These are phyloP conservation scores for Arizona elegans DNA, from an alignment of 2,113 vertebrate species.

Conservation along the genomic window DNA sequence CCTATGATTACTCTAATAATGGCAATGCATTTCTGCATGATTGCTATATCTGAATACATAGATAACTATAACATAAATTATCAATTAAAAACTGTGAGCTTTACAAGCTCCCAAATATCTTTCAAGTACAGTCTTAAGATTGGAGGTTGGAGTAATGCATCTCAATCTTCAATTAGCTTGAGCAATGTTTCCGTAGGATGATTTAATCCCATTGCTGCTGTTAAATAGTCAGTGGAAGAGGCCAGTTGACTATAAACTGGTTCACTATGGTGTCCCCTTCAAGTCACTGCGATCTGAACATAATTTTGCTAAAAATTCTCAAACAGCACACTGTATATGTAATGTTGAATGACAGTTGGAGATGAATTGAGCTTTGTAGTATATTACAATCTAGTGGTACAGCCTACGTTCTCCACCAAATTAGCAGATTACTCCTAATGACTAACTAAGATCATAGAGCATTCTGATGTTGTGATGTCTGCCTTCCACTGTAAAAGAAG, in stretches of 20 bases:
- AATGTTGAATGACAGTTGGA: not conserved
- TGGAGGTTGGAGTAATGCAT: not conserved
- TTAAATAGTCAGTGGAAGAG: not conserved
- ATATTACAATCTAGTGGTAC: not conserved
- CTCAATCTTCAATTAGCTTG: not conserved
- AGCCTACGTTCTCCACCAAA: not conserved
- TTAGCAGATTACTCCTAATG: not conserved
- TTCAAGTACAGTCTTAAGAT: not conserved
- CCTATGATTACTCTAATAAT: not conserved
- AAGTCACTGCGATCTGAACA: not conserved
- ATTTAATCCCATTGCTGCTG: not conserved
- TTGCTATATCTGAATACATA: not conserved
- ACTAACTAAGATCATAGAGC: not conserved
- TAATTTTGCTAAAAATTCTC: not conserved
- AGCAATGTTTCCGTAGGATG: not conserved
- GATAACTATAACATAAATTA: not conserved
- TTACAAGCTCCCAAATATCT: not conserved
- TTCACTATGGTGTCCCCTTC: not conserved
- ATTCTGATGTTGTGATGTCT: not conserved
- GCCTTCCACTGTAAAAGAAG: not conserved
- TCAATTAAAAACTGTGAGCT: not conserved
- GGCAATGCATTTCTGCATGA: not conserved
- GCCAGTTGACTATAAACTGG: not conserved
- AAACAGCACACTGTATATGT: not conserved
- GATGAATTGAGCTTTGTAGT: not conserved